Evolutionary conservation across 1,140 invertebrate genomes (phyloP).

Genomic region (Latrodectus geometricus): DNA sequence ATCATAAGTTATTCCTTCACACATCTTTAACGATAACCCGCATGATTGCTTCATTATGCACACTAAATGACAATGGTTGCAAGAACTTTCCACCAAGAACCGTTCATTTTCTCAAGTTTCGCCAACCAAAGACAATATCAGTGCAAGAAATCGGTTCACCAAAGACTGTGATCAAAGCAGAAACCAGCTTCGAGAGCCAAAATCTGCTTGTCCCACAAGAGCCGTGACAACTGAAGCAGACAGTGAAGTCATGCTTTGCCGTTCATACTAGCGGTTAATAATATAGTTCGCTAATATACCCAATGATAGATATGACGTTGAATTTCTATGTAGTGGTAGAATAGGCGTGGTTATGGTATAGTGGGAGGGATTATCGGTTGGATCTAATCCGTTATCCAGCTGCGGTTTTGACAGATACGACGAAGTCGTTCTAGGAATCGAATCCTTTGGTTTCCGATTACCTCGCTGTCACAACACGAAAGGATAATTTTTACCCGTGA

Average conservation of each 20-base stretch:
- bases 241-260: not conserved
- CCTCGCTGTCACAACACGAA: not conserved
- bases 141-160: not conserved
- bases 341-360: not conserved
- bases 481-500: not conserved
- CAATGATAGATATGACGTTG: not conserved
- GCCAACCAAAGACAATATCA: not conserved
- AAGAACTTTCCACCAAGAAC: not conserved
- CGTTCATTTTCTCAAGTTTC: not conserved
- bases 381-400: not conserved
- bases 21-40: not conserved
- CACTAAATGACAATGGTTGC: not conserved
- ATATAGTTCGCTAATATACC: not conserved
- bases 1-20: not conserved
- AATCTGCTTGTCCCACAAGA: not conserved
- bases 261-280: not conserved
- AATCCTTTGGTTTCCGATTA: not conserved
- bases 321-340: not conserved
- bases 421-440: not conserved
- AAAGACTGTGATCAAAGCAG: not conserved
- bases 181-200: not conserved
- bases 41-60: not conserved
- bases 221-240: not conserved
- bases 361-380: not conserved
- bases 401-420: not conserved